phyloP scores from a whole-genome alignment of 2,113 vertebrate genomes.

The Odontesthes bonariensis region DNA sequence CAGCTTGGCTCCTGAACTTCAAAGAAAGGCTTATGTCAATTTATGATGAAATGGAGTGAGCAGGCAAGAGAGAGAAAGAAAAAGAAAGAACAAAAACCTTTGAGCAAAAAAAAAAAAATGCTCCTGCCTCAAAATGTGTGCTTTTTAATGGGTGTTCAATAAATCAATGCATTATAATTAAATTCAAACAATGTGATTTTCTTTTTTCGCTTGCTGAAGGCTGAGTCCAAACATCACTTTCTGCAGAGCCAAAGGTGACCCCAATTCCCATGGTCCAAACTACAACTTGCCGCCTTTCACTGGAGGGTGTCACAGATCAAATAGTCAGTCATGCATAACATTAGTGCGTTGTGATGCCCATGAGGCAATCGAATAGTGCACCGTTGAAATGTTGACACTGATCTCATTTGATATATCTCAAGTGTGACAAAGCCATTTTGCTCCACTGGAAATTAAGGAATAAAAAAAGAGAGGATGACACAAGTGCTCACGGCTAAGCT shows the following conservation, averaged over 20 bases:
- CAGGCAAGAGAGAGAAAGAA: conserved; percentile 25
- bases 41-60: conserved; percentile 73
- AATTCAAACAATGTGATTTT: conserved; percentile 73
- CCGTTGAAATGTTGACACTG: conserved; percentile 74
- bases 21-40: conserved; percentile 79
- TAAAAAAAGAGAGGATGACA: conserved; percentile 60
- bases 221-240: conserved; percentile 50
- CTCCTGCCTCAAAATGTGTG: conserved; percentile 52
- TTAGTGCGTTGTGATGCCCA: conserved; percentile 68
- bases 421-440: conserved; percentile 76
- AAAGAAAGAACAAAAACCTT: conserved; percentile 27
- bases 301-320: conserved; percentile 73
- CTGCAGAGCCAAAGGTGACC: conserved; percentile 69
- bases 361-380: conserved; percentile 71
- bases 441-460: conserved; percentile 66
- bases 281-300: conserved; percentile 53
- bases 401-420: conserved; percentile 76
- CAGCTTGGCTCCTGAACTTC: conserved; percentile 75
- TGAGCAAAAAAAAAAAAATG: conserved; percentile 46
- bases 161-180: conserved; percentile 82
- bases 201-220: conserved; percentile 39
- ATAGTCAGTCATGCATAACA: conserved; percentile 74
- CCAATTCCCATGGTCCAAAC: conserved; percentile 65
- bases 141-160: conserved; percentile 75
- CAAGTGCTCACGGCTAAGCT: conserved; percentile 44